Evolutionary conservation across 2,113 vertebrate species (phyloP).

Genomic region (Protobothrops mucrosquamatus): DNA sequence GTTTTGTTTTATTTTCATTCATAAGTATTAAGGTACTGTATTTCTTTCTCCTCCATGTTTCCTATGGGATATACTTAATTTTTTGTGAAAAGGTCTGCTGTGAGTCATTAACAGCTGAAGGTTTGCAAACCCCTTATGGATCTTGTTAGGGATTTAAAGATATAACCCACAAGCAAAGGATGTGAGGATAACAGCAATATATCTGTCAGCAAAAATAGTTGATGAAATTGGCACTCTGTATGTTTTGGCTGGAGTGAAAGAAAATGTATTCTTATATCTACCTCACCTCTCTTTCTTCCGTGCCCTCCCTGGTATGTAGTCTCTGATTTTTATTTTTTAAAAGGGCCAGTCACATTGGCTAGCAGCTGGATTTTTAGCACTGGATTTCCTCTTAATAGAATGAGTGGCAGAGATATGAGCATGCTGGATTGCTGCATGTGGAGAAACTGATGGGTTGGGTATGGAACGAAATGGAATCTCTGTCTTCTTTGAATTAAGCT

Average conservation of each 20-base stretch:
- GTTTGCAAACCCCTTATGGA: constrained; percentile 38
- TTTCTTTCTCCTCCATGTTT: not conserved
- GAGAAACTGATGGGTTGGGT: constrained; percentile 1
- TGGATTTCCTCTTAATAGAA: constrained; percentile 49
- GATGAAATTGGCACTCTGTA: constrained; percentile 11
- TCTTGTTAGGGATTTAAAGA: constrained; percentile 51
- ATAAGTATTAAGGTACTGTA: constrained; percentile 37
- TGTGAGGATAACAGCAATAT: constrained; percentile 42
- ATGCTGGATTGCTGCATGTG: not conserved
- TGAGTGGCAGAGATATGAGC: constrained; percentile 30
- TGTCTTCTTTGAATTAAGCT: constrained; percentile 18
- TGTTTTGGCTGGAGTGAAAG: constrained; percentile 60
- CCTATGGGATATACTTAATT: constrained; percentile 35
- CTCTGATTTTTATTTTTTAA: not conserved
- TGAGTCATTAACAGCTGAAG: constrained; percentile 36
- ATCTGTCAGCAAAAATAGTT: constrained; percentile 54
- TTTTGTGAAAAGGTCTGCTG: constrained; percentile 30
- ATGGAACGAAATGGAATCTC: constrained; percentile 24
- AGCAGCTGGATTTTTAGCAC: constrained; percentile 59
- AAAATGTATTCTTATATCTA: constrained; percentile 31
- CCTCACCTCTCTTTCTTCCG: not conserved
- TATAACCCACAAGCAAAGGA: constrained; percentile 49
- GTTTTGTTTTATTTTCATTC: constrained; percentile 25
- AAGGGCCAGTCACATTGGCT: constrained; percentile 49
- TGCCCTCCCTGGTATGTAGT: not conserved